phyloP scores from a whole-genome alignment of 2,113 vertebrate genomes.

The Corapipo altera region DNA sequence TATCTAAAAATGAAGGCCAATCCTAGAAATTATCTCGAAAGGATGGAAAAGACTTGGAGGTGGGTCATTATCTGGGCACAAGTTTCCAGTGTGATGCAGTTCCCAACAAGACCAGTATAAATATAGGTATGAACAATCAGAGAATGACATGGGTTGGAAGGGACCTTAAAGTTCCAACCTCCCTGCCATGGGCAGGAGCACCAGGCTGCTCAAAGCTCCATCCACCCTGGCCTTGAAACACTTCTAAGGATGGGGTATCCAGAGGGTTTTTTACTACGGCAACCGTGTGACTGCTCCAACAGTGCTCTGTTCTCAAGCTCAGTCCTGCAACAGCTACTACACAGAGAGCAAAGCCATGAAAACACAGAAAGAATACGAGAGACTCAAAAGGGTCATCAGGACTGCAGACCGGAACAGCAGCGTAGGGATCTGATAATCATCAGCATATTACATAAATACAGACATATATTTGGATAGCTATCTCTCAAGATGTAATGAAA shows the following conservation, averaged over 20 bases:
- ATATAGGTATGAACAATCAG: rapidly evolving
- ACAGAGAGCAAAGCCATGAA: background rate
- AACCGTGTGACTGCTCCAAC: background rate
- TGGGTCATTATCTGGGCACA: background rate
- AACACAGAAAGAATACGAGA: rapidly evolving
- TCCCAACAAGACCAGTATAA: background rate
- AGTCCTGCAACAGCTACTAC: background rate
- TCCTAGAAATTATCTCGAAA: background rate
- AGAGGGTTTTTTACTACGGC: background rate
- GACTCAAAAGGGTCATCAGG: background rate
- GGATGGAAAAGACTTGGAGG: background rate
- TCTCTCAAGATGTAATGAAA: background rate
- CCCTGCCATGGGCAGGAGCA: background rate
- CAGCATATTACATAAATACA: background rate
- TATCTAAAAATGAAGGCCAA: background rate
- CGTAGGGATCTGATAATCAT: background rate
- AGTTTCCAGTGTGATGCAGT: background rate
- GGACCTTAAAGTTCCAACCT: background rate
- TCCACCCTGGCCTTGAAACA: background rate
- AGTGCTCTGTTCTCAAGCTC: background rate
- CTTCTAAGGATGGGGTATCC: background rate
- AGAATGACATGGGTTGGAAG: background rate
- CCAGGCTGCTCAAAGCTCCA: background rate
- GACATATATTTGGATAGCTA: background rate
- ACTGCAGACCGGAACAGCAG: background rate